Base-by-base conservation (phyloP, 2,113 vertebrate species). In the Protobothrops flavoviridis region DNA sequence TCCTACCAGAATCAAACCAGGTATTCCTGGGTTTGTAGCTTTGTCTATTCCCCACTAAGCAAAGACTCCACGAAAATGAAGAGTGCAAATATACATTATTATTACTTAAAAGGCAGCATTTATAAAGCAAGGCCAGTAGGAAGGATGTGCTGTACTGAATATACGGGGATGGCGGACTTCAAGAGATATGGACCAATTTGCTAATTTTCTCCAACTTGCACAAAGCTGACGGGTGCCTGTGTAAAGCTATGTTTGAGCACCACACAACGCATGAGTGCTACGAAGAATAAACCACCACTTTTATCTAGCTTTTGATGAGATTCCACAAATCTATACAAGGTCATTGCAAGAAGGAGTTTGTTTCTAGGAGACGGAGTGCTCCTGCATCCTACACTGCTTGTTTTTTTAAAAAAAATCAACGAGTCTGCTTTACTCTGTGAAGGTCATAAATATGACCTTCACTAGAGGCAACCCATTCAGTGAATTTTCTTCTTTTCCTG, bases 381-480 rank as follows among this genome's bases (percentile, higher is more conserved):
- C 94, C 69, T 85, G 91, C 39, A 57, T 95, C 29, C 91, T 93
- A 6, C 23, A 33, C 48, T 64, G n/a, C 64, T 26, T 86, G 53
- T 64, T 91, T 91, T 94, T 50, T 48, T 48, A 1, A 50, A 6
- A 48, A 48, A 91, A 95, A 97, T 94, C 59, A 93, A 61, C 93
- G 33, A 88, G 87, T 95, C 93, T 95, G 92, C 92, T 94, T 95
- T 92, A 87, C 94, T 96, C 95, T 96, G 96, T 96, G 96, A 97
- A 97, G 96, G 96, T 97, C 94, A 94, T 94, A 87, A 89, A 13
- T 91, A 53, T 94, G 93, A 95, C 95, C 95, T 96, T 96, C 93
- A 86, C 95, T 94, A 91, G 86, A 89, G 91, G 94, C 90, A 94
- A 91, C 92, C 33, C 2, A 5, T 95, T 94, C 90, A 95, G 69